Conservation (phyloP, 2,888 invertebrate species). For the Campoplex nolae region DNA sequence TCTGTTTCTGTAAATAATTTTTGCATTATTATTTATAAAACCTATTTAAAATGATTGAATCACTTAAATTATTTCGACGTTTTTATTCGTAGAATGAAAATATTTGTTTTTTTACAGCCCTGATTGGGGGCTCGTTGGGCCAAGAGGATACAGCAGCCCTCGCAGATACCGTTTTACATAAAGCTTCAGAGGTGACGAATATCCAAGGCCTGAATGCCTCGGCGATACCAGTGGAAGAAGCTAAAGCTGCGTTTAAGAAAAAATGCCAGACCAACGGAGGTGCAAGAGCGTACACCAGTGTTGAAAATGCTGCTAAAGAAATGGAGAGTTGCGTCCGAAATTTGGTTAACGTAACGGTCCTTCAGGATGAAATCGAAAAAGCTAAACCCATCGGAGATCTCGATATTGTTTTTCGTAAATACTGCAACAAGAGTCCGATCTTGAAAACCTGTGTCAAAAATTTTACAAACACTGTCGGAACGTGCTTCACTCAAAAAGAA, state of each 20-base stretch:
- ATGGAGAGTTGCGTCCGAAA: slow-evolving; percentile 86
- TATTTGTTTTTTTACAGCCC: slow-evolving; percentile 53
- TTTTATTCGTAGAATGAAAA: neutral
- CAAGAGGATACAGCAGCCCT: slow-evolving; percentile 68
- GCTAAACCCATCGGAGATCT: slow-evolving; percentile 90
- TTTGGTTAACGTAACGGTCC: slow-evolving; percentile 87
- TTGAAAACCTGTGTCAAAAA: slow-evolving; percentile 88
- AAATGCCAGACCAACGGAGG: slow-evolving; percentile 89
- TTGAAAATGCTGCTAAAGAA: slow-evolving; percentile 84
- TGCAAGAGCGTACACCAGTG: slow-evolving; percentile 85
- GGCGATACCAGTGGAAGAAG: slow-evolving; percentile 83
- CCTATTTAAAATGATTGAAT: neutral
- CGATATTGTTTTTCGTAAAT: slow-evolving; percentile 90
- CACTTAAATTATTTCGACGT: neutral
- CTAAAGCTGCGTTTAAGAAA: slow-evolving; percentile 86
- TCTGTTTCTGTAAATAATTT: neutral
- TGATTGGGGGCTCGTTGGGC: slow-evolving; percentile 41
- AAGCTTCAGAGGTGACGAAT: slow-evolving; percentile 65
- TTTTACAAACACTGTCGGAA: slow-evolving; percentile 86
- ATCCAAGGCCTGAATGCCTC: slow-evolving; percentile 76
- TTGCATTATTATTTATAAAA: neutral
- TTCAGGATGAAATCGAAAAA: slow-evolving; percentile 89
- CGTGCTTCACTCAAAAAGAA: slow-evolving; percentile 89
- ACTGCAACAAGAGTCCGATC: slow-evolving; percentile 88
- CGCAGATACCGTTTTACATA: slow-evolving; percentile 69